Base-by-base conservation (phyloP, 2,113 vertebrate species). In the Spermophilus dauricus region DNA sequence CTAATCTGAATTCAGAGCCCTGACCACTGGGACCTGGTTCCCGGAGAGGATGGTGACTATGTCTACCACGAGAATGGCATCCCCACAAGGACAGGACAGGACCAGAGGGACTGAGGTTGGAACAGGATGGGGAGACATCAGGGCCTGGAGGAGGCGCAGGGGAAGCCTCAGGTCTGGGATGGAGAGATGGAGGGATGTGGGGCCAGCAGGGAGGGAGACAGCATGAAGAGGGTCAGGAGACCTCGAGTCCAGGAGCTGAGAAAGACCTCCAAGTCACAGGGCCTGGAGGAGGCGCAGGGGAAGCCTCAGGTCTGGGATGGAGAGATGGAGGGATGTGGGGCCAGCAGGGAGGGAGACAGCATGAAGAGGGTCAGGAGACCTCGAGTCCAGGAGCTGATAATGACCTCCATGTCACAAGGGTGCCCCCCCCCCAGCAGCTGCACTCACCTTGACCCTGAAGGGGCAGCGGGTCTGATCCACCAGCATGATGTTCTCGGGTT, bases 401-500 rank as follows among this genome's bases (percentile, higher is more conserved):
- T n/a, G n/a, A 28, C 32, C 39, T 48, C n/a, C 2, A 26, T 0
- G 14, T 42, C 42, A 8, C 65, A 28, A 20, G 56, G 32, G 45
- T 1, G 0, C 3, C 53, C 34, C 51, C 14, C 48, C 9, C 18
- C 56, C 22, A 10, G 34, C 11, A 2, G 28, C 58, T 7, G 1
- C 37, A 1, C 95, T 96, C 85, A 98, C 98, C 93, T 99, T 99
- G 83, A 99, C 95, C 2, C 97, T 97, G 97, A 99, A 99, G 0
- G 99, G 99, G 20, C 96, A 98, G 2, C 98, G 97, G 0, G 67
- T 80, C 2, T 99, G 99, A 93, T 99, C 98, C 30, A 99, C 99
- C 89, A 99, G 85, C 99, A 99, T 99, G 94, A 99, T 98, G 95
- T 99, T 99, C 97, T 99, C 99, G 0, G 99, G 99, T 92, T 99